phyloP scores from a whole-genome alignment of 2,797 vertebrate species.

The Choloepus didactylus region DNA sequence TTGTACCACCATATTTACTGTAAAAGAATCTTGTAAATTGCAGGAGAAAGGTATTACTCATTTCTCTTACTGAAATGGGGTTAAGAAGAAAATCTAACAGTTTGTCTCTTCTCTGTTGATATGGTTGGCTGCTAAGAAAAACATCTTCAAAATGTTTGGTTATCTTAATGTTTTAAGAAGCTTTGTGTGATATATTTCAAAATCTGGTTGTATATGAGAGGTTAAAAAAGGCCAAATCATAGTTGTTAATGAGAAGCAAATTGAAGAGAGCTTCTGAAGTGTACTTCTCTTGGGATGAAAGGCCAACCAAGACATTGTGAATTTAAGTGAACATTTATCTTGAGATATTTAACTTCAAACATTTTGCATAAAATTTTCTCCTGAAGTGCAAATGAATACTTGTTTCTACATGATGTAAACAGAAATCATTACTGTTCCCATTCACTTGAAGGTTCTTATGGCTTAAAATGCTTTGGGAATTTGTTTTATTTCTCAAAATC shows the following conservation, averaged over 20 bases:
- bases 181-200: slow-evolving; percentile 52
- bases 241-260: slow-evolving; percentile 62
- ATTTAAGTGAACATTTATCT: slow-evolving; percentile 62
- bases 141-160: neutral
- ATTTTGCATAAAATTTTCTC: slow-evolving; percentile 74
- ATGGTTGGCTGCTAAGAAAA: slow-evolving; percentile 13
- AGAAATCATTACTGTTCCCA: slow-evolving; percentile 73
- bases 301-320: slow-evolving; percentile 16
- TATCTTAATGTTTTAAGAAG: slow-evolving; percentile 52
- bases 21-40: slow-evolving; percentile 28
- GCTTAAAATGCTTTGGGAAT: slow-evolving; percentile 90
- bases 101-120: slow-evolving; percentile 45
- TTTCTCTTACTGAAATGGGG: slow-evolving; percentile 48
- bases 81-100: neutral
- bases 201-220: slow-evolving; percentile 9
- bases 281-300: slow-evolving; percentile 55
- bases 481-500: slow-evolving; percentile 83
- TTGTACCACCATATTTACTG: slow-evolving; percentile 12
- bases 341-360: slow-evolving; percentile 63
- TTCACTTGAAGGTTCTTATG: slow-evolving; percentile 85
- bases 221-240: slow-evolving; percentile 54
- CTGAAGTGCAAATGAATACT: slow-evolving; percentile 70
- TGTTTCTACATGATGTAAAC: slow-evolving; percentile 72
- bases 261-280: slow-evolving; percentile 56
- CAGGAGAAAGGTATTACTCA: neutral